Evolutionary conservation across 2,888 invertebrate species (phyloP), one percentile per base, ranked within the genome.

Genomic region (Hesperia comma): DNA sequence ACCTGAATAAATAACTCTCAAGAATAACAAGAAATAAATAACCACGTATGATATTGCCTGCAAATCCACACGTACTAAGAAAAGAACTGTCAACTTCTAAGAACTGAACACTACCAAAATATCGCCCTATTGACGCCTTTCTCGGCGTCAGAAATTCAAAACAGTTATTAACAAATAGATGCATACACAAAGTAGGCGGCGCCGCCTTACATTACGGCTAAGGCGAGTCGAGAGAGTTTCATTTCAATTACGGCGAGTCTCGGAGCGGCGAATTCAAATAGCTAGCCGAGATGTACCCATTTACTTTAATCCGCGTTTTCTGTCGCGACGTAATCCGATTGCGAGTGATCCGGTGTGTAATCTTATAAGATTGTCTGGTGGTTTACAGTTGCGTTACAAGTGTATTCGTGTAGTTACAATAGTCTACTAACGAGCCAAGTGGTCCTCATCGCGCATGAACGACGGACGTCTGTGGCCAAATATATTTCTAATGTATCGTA

Each of bases 211-310:
- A 17, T 41, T 41, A 46, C 33, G 0, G 12, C 17, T 33, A 37
- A 77, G 79, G 79, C 83, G 79, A 82, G 76, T 76, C 69, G 75
- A 78, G 80, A 82, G 80, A 82, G 83, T 86, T 84, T 83, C 77
- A 79, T 87, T 88, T 88, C 88, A 88, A 87, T 88, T 86, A 87
- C 80, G 76, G 70, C 72, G 74, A 72, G 71, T 74, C 79, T 84
- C 82, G 78, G 73, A 77, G 72, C 74, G 76, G 76, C 76, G 79
- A 83, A 87, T 86, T 84, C 83, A 83, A 86, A 86, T 82, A 74
- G 79, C 74, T 72, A 74, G 75, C 73, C 69, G 74, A 78, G 75
- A 78, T 75, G 79, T 79, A 75, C 75, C 76, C 78, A 81, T 85
- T 86, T 80, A 77, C 79, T 80, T 51, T 84, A 84, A 87, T 82